Evolutionary conservation across 2,797 vertebrate species (phyloP).

Genomic region (Sebastes alutus): DNA sequence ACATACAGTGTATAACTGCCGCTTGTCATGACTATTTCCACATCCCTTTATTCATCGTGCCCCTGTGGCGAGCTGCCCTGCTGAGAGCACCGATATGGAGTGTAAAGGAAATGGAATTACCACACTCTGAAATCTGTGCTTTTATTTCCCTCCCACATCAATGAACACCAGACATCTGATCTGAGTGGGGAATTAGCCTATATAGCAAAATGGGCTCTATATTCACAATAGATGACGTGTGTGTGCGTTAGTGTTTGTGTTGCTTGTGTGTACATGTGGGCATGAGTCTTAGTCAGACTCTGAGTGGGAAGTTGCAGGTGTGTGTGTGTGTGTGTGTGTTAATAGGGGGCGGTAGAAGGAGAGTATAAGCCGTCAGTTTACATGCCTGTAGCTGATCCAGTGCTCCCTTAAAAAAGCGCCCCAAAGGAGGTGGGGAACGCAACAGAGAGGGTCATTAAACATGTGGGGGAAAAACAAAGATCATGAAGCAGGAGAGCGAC

Average conservation of each 20-base stretch:
- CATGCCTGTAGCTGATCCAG: slow-evolving; percentile 53
- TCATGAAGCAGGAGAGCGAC: not conserved
- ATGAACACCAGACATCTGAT: slow-evolving; percentile 53
- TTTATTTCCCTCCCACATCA: slow-evolving; percentile 58
- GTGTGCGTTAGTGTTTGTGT: slow-evolving; percentile 16
- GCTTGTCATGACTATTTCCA: slow-evolving; percentile 43
- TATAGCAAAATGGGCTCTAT: slow-evolving; percentile 42
- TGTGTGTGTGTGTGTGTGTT: slow-evolving; percentile 24
- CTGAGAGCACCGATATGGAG: slow-evolving; percentile 48
- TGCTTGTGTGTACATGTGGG: slow-evolving; percentile 42
- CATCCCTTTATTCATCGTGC: slow-evolving; percentile 42
- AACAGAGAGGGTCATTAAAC: not conserved
- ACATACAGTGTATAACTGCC: slow-evolving; percentile 14
- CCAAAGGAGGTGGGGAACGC: not conserved
- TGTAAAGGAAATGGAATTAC: slow-evolving; percentile 60
- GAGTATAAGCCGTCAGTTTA: slow-evolving; percentile 45
- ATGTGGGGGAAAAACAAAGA: not conserved
- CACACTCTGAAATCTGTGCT: slow-evolving; percentile 46
- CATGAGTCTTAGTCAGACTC: slow-evolving; percentile 59
- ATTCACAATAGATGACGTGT: slow-evolving; percentile 41
- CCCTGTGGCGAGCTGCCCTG: slow-evolving; percentile 26
- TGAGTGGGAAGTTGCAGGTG: slow-evolving; percentile 50
- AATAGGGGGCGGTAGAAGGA: slow-evolving; percentile 33
- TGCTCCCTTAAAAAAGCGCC: slow-evolving; percentile 20
- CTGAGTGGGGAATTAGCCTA: slow-evolving; percentile 55